A percentile compares a stretch with the other conserved stretches of the same genome.
Evolutionary conservation across 2,888 invertebrate species (phyloP).

Genomic region (Drosophila setosimentum): DNA sequence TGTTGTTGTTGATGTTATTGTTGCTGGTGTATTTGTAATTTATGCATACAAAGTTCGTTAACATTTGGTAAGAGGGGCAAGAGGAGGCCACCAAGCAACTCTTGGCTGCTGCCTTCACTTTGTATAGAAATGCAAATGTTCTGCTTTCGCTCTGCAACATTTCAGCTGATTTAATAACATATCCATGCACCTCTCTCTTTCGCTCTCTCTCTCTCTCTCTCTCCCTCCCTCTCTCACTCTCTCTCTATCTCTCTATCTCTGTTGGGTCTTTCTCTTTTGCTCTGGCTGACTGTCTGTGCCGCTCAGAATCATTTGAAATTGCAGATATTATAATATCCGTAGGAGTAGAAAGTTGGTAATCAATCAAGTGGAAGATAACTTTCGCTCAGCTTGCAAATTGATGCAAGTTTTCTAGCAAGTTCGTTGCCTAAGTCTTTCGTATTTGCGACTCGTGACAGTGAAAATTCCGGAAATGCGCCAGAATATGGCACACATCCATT

Average conservation of each 20-base stretch:
- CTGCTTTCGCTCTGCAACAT: conserved; percentile 70
- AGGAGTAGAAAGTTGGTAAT: conserved; percentile 73
- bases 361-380: conserved; percentile 71
- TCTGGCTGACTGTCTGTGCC: conserved; percentile 11
- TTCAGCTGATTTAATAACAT: conserved; percentile 55
- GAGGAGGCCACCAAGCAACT: conserved; percentile 5
- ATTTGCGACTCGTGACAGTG: conserved; percentile 34
- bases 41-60: conserved; percentile 66
- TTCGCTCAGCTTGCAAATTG: conserved; percentile 70
- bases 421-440: conserved; percentile 72
- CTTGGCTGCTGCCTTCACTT: conserved; percentile 36
- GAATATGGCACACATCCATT: conserved; percentile 31
- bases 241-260: background rate
- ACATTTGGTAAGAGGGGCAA: conserved; percentile 47
- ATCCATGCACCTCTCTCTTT: conserved; percentile 10
- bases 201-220: background rate
- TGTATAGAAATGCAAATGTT: conserved; percentile 59
- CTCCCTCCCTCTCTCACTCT: background rate
- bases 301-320: conserved; percentile 70
- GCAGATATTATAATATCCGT: conserved; percentile 73
- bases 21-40: conserved; percentile 46
- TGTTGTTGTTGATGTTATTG: conserved; percentile 35
- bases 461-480: conserved; percentile 41
- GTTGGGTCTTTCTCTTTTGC: background rate
- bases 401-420: conserved; percentile 64